Evolutionary conservation across 2,113 vertebrate genomes (phyloP).

Genomic region (Trochalopteron elliotii): DNA sequence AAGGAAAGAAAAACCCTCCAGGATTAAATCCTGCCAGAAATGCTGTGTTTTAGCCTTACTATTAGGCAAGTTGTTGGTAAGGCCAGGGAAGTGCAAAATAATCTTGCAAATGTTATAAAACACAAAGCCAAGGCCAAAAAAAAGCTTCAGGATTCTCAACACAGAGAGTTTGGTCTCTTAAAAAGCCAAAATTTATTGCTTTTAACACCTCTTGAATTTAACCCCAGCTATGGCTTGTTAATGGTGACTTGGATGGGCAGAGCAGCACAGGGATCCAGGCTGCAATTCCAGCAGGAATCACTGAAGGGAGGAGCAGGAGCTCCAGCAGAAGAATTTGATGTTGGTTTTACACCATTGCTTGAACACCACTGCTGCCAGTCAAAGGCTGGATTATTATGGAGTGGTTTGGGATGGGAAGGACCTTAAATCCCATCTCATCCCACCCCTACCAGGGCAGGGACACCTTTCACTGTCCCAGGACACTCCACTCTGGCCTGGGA

Average conservation of each 20-base stretch:
- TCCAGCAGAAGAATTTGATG: neutral
- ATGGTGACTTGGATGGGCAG: neutral
- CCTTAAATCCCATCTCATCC: rapidly evolving
- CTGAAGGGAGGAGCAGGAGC: neutral
- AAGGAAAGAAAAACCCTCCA: neutral
- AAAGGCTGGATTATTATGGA: neutral
- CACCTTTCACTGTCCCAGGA: neutral
- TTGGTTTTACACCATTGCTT: neutral
- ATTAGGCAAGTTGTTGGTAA: neutral
- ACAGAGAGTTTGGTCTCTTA: neutral
- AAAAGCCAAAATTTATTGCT: neutral
- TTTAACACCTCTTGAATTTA: neutral
- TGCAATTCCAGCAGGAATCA: neutral
- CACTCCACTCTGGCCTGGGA: neutral
- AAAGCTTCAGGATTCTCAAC: neutral
- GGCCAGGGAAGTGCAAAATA: neutral
- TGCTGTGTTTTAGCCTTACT: neutral
- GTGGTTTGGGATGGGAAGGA: neutral
- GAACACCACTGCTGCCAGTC: neutral
- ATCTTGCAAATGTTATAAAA: constrained; percentile 19
- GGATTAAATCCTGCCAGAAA: neutral
- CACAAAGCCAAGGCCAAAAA: neutral
- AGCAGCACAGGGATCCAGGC: neutral
- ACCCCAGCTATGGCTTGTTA: neutral
- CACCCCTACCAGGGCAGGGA: neutral